Evolutionary conservation across 2,888 invertebrate species (phyloP), one percentile per base, ranked within the genome.

Genomic region (Brachycybe producta): DNA sequence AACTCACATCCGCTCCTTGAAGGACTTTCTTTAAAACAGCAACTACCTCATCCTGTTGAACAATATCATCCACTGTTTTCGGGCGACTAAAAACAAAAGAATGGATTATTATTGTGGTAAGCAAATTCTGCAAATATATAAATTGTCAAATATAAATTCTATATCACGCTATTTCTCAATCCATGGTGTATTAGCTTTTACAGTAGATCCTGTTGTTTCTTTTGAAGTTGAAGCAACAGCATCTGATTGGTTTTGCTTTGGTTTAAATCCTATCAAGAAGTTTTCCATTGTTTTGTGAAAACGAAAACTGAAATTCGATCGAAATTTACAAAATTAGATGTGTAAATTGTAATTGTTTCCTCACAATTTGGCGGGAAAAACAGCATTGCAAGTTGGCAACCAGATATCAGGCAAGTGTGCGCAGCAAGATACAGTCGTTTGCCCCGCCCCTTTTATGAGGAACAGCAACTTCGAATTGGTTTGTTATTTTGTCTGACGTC

Each of bases 1-100:
- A 15, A 56, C 67, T 62, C 60, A 73, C 73, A 73, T 97, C 95
- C 7, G 84, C 83, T 7, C 92, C 91, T 40, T 79, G 72, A 32
- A 95, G 71, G 63, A 87, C 88, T 67, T 95, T 88, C 57, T 84
- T 78, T 32, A 99, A 70, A 1, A 98, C 94, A 56, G 87, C 77
- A 1, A 98, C 84, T 0, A 94, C 95, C 70, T 98, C 98, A 19
- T 78, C 81, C 68, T 98, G 98, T 66, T 91, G 91, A 0, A 94
- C 94, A 15, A 98, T 86, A 66, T 98, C 97, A 52, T 91, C 83
- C 1, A 98, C 87, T 23, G 82, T 86, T 65, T 79, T 83, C 1
- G 98, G 98, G 0, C 98, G 86, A 62, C 90, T 91, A 62, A 58
- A 61, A 73, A 70, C 56, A 45, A 34, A 38, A 11, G 50, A 49